Base-by-base conservation (phyloP, 2,888 invertebrate species). In the Cheilosia soror region DNA sequence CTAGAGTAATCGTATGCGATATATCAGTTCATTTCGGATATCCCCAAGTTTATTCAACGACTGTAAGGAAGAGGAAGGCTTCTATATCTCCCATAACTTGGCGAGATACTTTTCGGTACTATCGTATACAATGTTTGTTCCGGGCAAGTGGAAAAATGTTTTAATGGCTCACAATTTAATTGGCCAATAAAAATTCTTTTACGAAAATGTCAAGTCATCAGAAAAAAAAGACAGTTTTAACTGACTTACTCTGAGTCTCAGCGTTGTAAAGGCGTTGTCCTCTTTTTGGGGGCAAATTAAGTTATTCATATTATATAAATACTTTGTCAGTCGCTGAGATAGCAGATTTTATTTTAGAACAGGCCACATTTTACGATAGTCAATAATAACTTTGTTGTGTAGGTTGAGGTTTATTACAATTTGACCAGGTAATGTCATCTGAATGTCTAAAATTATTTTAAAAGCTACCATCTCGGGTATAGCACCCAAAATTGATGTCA, bases 141-240 rank as follows among this genome's bases (percentile, higher is more conserved):
- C 20, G 20, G 20, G 20, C 20, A 20, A 20, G 20, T 15, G 5
- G 37, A 44, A 55, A 66, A 73, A 75, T 62, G 29, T 62, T 62
- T 75, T 62, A 42, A 60, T 80, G 51, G 65, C 9, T 65, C 65
- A 29, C 66, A 58, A 42, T 68, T 80, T 62, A 75, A 80, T 75
- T 80, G 57, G 60, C 40, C 62, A 75, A 75, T 80, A 80, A 80
- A 69, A 80, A 53, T 60, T 53, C 20, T 5, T 53, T 73, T 60
- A 60, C 29, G 40, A 53, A 69, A 75, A 75, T 53, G 53, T 55
- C 62, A 62, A 55, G 47, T 75, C 75, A 40, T 75, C 75, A 62
- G 60, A 71, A 75, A 65, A 66, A 63, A 71, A 63, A 57, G 33
- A 49, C 25, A 47, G 20, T 77, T 62, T 69, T 62, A 62, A 77